Percentiles rank a stretch among this genome's conserved stretches.
phyloP scores from a whole-genome alignment of 2,888 invertebrate genomes.

The Steromphala cineraria region DNA sequence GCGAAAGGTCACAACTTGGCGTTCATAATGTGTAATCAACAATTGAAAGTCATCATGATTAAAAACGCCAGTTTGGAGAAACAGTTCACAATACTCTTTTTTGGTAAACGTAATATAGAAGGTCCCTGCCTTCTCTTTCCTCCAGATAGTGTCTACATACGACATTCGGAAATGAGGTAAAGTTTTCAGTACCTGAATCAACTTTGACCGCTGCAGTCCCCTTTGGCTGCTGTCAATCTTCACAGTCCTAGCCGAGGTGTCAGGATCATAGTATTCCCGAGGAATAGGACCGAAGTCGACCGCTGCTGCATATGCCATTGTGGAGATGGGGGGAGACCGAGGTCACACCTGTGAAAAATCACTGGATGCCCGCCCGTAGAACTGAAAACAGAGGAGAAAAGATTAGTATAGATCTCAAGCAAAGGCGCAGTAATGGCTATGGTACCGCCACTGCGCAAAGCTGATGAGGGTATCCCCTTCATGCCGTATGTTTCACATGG shows the following conservation, averaged over 20 bases:
- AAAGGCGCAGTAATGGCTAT: not conserved
- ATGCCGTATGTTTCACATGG: too few relatives aligned
- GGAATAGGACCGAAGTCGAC: not conserved
- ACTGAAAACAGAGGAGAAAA: not conserved
- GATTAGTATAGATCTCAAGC: not conserved
- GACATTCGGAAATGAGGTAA: too few relatives aligned
- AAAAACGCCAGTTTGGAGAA: too few relatives aligned
- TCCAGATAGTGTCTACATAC: too few relatives aligned
- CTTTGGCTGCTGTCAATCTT: too few relatives aligned
- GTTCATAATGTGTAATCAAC: not conserved
- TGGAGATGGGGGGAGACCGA: not conserved
- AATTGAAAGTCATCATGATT: not conserved
- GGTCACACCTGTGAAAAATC: not conserved
- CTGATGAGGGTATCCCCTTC: not conserved
- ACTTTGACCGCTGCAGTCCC: too few relatives aligned
- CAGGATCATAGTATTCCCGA: not conserved
- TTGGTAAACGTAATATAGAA: too few relatives aligned
- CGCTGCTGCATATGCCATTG: not conserved
- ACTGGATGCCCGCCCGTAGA: not conserved
- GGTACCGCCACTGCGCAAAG: conserved; percentile 10
- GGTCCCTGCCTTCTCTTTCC: too few relatives aligned
- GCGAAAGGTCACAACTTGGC: not conserved
- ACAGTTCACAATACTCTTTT: too few relatives aligned
- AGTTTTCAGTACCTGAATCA: too few relatives aligned
- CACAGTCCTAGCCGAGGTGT: not conserved